These are phyloP conservation scores for Pangasius sanitwongsei DNA, from an alignment of 2,797 vertebrate genomes.

Conservation along the genomic window DNA sequence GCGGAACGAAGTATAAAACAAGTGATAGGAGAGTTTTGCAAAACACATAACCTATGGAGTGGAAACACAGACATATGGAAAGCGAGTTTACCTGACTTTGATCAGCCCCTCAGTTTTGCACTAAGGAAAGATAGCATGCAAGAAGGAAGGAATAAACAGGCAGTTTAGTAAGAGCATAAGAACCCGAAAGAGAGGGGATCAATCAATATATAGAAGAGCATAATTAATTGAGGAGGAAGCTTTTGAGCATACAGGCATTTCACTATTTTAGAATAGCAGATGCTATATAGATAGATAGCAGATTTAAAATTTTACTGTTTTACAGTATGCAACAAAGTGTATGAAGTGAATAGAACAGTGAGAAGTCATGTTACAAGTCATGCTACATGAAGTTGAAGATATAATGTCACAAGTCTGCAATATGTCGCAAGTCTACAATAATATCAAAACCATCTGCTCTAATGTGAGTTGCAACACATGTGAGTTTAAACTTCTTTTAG, in stretches of 20 bases:
- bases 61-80: slow-evolving; percentile 12
- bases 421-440: background rate
- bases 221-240: slow-evolving; percentile 21
- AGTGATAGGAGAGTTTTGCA: background rate
- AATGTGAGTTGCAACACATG: background rate
- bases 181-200: slow-evolving; percentile 41
- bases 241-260: background rate
- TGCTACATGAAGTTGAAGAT: background rate
- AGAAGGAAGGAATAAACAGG: slow-evolving; percentile 83
- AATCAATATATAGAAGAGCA: slow-evolving; percentile 16
- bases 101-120: slow-evolving; percentile 96
- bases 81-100: slow-evolving; percentile 86
- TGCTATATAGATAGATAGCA: background rate
- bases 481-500: background rate
- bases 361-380: background rate
- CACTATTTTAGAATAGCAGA: background rate
- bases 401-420: background rate
- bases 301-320: background rate
- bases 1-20: background rate
- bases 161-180: slow-evolving; percentile 71
- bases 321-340: background rate
- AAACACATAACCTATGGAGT: background rate
- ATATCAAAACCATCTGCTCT: background rate
- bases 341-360: background rate
- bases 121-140: slow-evolving; percentile 87